A percentile compares a stretch with the other conserved stretches of the same genome.
Evolutionary conservation across 37 sponge, comb jelly and placozoan genomes (phyloP).

Genomic region (Axinella damicornis): DNA sequence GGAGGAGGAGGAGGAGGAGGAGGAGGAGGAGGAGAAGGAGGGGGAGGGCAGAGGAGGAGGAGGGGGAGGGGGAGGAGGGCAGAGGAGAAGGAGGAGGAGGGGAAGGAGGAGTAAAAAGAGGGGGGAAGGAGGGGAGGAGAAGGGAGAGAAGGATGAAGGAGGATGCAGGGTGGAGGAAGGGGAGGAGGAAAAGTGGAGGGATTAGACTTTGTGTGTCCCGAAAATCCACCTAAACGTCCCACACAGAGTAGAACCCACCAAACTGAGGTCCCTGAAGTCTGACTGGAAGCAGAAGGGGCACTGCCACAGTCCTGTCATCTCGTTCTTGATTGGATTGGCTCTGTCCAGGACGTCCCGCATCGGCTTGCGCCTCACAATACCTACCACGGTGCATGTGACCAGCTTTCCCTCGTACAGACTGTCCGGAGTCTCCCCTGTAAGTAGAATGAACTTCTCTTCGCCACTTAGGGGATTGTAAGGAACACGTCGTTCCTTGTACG

Average conservation of each 20-base stretch:
- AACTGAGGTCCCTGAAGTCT: constrained; percentile 81
- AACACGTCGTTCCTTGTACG: constrained; percentile 83
- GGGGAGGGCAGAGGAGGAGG: too few species aligned
- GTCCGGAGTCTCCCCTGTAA: constrained; percentile 81
- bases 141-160: too few species aligned
- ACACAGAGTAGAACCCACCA: too few species aligned
- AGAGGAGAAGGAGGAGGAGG: not conserved
- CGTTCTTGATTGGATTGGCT: constrained; percentile 79
- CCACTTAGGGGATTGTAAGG: constrained; percentile 59
- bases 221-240: too few species aligned
- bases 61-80: too few species aligned
- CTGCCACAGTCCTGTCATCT: constrained; percentile 79
- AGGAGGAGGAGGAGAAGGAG: too few species aligned
- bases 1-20: too few species aligned
- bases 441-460: constrained; percentile 87
- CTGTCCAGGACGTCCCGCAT: constrained; percentile 77
- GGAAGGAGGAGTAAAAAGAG: not conserved
- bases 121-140: too few species aligned
- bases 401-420: constrained; percentile 82
- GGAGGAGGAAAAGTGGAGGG: too few species aligned
- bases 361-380: constrained; percentile 86
- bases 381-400: constrained; percentile 87
- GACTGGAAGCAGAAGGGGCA: constrained; percentile 93
- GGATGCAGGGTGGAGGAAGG: too few species aligned
- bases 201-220: too few species aligned